Evolutionary conservation across 30 jellyfish, hydroid and myxozoan genomes (phyloP).

Genomic region (Aurelia coerulea): DNA sequence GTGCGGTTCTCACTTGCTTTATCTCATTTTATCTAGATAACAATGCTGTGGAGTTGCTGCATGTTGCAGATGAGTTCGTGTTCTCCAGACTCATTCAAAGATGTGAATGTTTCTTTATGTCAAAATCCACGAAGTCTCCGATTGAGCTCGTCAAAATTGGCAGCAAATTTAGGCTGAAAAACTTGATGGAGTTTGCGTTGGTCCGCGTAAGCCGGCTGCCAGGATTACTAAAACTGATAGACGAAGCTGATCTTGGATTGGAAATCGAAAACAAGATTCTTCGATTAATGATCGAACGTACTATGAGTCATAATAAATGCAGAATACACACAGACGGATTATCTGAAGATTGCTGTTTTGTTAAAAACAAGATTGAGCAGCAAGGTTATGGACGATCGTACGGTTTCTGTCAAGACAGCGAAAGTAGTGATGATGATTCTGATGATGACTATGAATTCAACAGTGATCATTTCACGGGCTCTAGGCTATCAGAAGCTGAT

Average conservation of each 20-base stretch:
- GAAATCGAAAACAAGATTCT: constrained; percentile 59
- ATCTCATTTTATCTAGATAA: constrained; percentile 20
- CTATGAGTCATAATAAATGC: constrained; percentile 18
- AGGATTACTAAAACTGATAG: constrained; percentile 34
- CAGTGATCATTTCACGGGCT: neutral
- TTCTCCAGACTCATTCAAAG: constrained; percentile 26
- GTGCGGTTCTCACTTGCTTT: neutral
- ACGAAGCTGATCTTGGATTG: constrained; percentile 38
- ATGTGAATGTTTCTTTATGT: constrained; percentile 35
- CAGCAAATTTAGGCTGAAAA: constrained; percentile 23
- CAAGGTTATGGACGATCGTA: neutral
- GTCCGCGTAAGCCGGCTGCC: constrained; percentile 54
- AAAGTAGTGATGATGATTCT: constrained; percentile 49
- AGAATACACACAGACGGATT: neutral
- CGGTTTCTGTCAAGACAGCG: neutral
- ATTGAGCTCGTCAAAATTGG: constrained; percentile 36
- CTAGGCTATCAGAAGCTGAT: constrained; percentile 12
- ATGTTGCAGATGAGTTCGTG: constrained; percentile 36
- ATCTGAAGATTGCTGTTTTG: constrained; percentile 35
- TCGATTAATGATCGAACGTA: constrained; percentile 34
- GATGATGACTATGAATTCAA: constrained; percentile 33
- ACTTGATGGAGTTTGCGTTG: constrained; percentile 23
- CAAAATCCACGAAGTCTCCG: constrained; percentile 44
- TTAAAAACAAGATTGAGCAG: neutral
- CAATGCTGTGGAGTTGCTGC: constrained; percentile 13